These are phyloP conservation scores for Tetramorium simillimum DNA, from an alignment of 1,140 invertebrate species.

Conservation along the genomic window DNA sequence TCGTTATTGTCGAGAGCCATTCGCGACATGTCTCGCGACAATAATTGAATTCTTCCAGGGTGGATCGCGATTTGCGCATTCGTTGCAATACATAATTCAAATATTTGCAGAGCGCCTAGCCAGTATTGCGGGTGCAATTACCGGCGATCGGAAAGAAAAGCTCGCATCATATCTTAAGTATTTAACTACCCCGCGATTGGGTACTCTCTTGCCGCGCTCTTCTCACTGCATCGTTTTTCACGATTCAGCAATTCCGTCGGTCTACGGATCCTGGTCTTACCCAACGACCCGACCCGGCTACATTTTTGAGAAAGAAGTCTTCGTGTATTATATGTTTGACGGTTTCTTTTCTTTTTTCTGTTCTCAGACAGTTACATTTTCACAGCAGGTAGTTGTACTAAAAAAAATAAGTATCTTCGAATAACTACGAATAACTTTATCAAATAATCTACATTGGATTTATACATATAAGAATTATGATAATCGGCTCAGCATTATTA, in stretches of 20 bases:
- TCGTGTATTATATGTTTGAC: background rate
- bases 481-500: background rate
- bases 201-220: background rate
- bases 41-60: slow-evolving; percentile 57
- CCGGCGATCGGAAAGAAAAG: slow-evolving; percentile 61
- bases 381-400: background rate
- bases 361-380: background rate
- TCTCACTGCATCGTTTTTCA: slow-evolving; percentile 60
- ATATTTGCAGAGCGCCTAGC: slow-evolving; percentile 65
- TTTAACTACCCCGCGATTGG: slow-evolving; percentile 4
- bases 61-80: slow-evolving; percentile 10
- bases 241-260: slow-evolving; percentile 76
- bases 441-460: too few species aligned
- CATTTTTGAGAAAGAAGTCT: background rate
- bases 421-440: too few species aligned
- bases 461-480: too few species aligned
- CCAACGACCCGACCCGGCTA: slow-evolving; percentile 22
- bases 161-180: slow-evolving; percentile 50
- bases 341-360: background rate
- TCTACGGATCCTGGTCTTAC: slow-evolving; percentile 53
- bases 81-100: slow-evolving; percentile 66
- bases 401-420: too few species aligned
- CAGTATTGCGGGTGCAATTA: slow-evolving; percentile 69
- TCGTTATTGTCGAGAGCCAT: background rate
- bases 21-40: background rate